These are phyloP conservation scores for Zaprionus bogoriensis DNA, from an alignment of 2,888 invertebrate species.

Conservation along the genomic window DNA sequence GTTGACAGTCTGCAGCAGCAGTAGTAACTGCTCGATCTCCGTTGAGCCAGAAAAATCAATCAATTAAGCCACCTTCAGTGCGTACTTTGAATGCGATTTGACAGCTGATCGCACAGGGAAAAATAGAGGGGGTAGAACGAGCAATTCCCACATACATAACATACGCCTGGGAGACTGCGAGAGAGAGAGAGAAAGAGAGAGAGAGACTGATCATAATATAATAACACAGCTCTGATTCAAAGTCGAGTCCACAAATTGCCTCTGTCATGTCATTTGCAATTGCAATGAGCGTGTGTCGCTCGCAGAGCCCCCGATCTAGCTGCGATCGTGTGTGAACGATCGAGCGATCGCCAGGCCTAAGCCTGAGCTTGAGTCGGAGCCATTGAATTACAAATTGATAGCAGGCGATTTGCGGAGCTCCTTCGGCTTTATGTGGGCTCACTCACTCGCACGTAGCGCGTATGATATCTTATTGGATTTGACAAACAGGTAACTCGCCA, in stretches of 20 bases:
- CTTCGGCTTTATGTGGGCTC: background rate
- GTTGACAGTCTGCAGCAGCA: background rate
- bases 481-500: constrained; percentile 5
- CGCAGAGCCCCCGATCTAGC: background rate
- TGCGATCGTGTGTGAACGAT: too few species aligned
- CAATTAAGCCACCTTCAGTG: background rate
- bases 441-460: background rate
- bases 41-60: background rate
- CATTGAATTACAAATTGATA: constrained; percentile 42
- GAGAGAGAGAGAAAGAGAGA: too few species aligned
- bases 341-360: too few species aligned
- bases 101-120: too few species aligned
- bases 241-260: constrained; percentile 5
- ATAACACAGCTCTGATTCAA: background rate
- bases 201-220: background rate
- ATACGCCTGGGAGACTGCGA: too few species aligned
- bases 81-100: background rate
- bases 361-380: constrained; percentile 1
- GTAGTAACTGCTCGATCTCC: too few species aligned
- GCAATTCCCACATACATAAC: constrained; percentile 25
- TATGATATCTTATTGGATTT: constrained; percentile 1
- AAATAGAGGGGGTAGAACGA: background rate
- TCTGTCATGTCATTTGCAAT: constrained; percentile 20
- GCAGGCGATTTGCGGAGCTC: background rate
- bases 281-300: background rate